Evolutionary conservation across 2,888 invertebrate species (phyloP), one percentile per base, ranked within the genome.

Genomic region (Teleogryllus oceanicus): DNA sequence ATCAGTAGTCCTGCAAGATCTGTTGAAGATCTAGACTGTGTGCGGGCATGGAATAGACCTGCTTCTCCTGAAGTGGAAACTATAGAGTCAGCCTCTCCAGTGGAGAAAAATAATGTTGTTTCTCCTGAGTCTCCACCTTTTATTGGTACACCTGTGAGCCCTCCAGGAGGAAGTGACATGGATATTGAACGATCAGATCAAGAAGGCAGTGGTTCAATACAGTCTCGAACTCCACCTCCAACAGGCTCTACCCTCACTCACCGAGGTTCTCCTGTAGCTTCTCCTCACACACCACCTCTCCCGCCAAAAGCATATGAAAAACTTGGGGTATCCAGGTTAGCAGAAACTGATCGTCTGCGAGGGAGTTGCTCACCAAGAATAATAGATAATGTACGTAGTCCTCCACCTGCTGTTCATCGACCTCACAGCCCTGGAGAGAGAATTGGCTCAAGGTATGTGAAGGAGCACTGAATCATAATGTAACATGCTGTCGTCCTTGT

Each of bases 281-380:
- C 93, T 1, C 94, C 94, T 0, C 93, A 93, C 86, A 93, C 94
- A 4, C 93, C 94, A 0, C 88, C 90, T 1, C 88, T 89, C 78
- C 92, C 92, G 1, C 91, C 91, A 81, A 85, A 87, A 81, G 86
- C 85, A 2, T 89, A 89, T 85, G 90, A 90, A 83, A 89, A 82
- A 88, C 88, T 2, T 80, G 87, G 85, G 83, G 87, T 87, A 77
- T 89, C 87, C 21, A 88, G 89, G 88, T 87, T 89, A 76, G 85
- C 86, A 80, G 86, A 87, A 82, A 89, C 89, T 88, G 83, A 82
- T 79, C 62, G 77, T 21, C 74, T 81, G 24, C 79, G 82, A 74
- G 82, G 81, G 10, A 80, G 82, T 18, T 50, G 82, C 74, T 82
- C 82, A 50, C 81, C 81, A 11, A 83, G 83, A 78, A 77, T 80